Evolutionary conservation across 2,888 invertebrate genomes (phyloP).

Genomic region (Ceratothoa steindachneri): DNA sequence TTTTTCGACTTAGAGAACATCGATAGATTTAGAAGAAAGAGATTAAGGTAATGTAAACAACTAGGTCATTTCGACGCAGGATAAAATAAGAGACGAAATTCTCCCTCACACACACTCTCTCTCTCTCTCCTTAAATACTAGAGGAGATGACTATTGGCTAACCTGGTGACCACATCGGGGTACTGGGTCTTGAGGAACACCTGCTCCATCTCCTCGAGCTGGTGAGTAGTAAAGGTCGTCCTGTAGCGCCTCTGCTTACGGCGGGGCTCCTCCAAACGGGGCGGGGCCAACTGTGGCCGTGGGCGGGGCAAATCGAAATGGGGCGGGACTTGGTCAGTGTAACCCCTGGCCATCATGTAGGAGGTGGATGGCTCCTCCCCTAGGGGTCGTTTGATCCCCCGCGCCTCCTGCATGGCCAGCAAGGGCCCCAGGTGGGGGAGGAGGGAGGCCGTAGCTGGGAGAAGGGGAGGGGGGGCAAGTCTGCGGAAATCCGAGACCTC

Average conservation of each 20-base stretch:
- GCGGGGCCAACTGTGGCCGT: conserved; percentile 22
- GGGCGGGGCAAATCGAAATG: conserved; percentile 9
- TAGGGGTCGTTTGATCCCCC: conserved; percentile 27
- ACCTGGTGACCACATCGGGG: conserved; percentile 45
- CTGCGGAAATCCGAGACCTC: background rate
- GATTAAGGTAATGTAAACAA: no score
- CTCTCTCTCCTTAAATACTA: no score
- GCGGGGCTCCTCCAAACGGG: conserved; percentile 36
- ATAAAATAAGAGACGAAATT: no score
- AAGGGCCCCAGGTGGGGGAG: conserved; percentile 30
- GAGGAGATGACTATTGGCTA: no score
- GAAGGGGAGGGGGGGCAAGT: conserved; percentile 14
- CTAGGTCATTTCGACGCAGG: no score
- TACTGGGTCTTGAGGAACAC: conserved; percentile 45
- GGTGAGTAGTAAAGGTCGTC: conserved; percentile 46
- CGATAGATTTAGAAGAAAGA: no score
- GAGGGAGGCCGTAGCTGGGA: conserved; percentile 33
- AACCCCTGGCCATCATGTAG: background rate
- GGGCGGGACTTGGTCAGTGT: background rate
- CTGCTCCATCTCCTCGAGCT: conserved; percentile 45
- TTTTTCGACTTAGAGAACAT: no score
- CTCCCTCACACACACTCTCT: no score
- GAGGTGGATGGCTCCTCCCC: background rate
- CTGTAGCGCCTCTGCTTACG: conserved; percentile 42
- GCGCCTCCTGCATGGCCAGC: conserved; percentile 16